Conservation (phyloP, 2,113 vertebrate genomes). For the Datnioides undecimradiatus region DNA sequence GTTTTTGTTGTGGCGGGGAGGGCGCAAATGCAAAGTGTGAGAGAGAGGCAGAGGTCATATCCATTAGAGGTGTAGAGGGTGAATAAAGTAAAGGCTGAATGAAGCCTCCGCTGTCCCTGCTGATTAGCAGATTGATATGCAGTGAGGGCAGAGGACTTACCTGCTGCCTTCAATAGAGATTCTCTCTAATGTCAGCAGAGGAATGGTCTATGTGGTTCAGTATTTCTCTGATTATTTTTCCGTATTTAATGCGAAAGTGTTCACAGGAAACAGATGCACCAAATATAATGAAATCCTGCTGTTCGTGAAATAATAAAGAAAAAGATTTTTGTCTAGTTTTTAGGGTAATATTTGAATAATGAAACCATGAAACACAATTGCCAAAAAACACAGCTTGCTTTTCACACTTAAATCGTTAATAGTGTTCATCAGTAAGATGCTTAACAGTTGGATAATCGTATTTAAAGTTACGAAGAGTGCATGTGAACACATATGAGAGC, state of each 20-base stretch:
- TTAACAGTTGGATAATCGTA: slow-evolving; percentile 15
- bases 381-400: background rate
- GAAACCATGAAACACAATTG: background rate
- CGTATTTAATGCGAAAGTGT: background rate
- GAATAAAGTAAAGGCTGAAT: slow-evolving; percentile 66
- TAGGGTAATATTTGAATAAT: background rate
- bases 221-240: slow-evolving; percentile 10
- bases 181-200: slow-evolving; percentile 23
- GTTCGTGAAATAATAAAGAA: background rate
- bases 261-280: background rate
- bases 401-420: background rate
- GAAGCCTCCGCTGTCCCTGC: slow-evolving; percentile 54
- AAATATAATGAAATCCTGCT: background rate
- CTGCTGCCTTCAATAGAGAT: slow-evolving; percentile 52
- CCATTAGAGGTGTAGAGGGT: slow-evolving; percentile 67
- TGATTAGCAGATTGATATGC: slow-evolving; percentile 72
- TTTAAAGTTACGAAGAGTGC: slow-evolving; percentile 28
- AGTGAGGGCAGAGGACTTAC: slow-evolving; percentile 50
- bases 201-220: slow-evolving; percentile 1
- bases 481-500: slow-evolving; percentile 25
- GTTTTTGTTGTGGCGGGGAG: slow-evolving; percentile 43
- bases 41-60: slow-evolving; percentile 64
- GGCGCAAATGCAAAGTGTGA: slow-evolving; percentile 39
- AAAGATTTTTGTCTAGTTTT: background rate
- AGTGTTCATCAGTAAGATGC: background rate